Evolutionary conservation across 2,113 vertebrate species (phyloP).

Genomic region (Athene noctua): DNA sequence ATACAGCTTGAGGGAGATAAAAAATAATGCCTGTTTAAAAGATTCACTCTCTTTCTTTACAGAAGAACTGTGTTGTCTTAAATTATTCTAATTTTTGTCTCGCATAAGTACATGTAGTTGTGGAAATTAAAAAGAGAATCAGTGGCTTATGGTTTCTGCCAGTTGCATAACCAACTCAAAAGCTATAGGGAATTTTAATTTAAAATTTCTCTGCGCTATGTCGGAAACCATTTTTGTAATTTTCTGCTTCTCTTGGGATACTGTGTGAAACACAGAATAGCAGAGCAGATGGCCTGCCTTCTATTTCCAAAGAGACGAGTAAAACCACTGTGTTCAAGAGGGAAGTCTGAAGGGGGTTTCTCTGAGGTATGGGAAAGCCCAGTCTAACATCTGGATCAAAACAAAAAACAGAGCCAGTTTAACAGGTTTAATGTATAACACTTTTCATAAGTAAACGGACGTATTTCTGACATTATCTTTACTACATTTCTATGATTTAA

Average conservation of each 20-base stretch:
- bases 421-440: neutral
- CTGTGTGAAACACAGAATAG: neutral
- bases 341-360: neutral
- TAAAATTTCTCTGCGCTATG: neutral
- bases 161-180: neutral
- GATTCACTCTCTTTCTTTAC: neutral
- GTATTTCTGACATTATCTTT: neutral
- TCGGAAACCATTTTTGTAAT: neutral
- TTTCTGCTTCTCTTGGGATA: slow-evolving; percentile 20
- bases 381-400: neutral
- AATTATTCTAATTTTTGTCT: neutral
- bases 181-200: neutral
- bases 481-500: neutral
- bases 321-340: neutral
- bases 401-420: neutral
- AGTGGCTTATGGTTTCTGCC: neutral
- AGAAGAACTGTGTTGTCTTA: neutral
- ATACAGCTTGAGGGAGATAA: neutral
- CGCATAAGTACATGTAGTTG: neutral
- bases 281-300: slow-evolving; percentile 17
- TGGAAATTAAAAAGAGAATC: neutral
- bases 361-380: neutral
- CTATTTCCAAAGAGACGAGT: neutral
- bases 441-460: neutral
- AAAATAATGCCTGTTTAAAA: neutral